Conservation (phyloP, 1,140 invertebrate species). For the Papilio glaucus region DNA sequence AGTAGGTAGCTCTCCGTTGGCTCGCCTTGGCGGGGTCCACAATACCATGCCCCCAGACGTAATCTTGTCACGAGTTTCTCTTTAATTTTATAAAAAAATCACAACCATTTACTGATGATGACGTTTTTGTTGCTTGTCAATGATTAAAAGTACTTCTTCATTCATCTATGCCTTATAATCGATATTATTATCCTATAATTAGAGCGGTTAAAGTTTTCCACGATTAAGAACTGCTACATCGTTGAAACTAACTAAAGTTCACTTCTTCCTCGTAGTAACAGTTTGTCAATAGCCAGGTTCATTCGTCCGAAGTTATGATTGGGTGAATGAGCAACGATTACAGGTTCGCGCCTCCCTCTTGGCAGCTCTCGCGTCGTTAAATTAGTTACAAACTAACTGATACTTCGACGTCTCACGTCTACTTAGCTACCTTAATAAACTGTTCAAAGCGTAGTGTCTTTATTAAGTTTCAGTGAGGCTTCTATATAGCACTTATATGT, state of each 20-base stretch:
- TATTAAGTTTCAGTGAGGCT: conserved; percentile 24
- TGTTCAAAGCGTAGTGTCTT: conserved; percentile 20
- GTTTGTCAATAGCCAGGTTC: conserved; percentile 9
- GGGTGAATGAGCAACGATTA: conserved; percentile 54
- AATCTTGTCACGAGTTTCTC: no score
- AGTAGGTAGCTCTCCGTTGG: no score
- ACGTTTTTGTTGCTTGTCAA: neutral
- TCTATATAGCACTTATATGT: neutral
- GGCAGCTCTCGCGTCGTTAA: conserved; percentile 42
- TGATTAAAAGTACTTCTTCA: neutral
- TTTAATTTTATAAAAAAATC: neutral
- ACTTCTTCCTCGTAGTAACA: neutral
- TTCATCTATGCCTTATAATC: neutral
- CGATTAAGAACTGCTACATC: neutral
- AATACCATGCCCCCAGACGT: no score
- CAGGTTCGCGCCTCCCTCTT: conserved; percentile 45
- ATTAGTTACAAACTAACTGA: conserved; percentile 60
- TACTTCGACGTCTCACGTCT: conserved; percentile 47
- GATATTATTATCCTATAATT: neutral
- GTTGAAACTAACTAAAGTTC: conserved; percentile 10
- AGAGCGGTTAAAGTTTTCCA: conserved; percentile 13
- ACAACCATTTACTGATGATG: neutral
- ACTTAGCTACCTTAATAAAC: conserved; percentile 44
- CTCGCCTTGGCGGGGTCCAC: no score
- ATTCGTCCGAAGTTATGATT: conserved; percentile 54